These are phyloP conservation scores for Spodoptera litura DNA, from an alignment of 1,140 invertebrate species.

Conservation along the genomic window DNA sequence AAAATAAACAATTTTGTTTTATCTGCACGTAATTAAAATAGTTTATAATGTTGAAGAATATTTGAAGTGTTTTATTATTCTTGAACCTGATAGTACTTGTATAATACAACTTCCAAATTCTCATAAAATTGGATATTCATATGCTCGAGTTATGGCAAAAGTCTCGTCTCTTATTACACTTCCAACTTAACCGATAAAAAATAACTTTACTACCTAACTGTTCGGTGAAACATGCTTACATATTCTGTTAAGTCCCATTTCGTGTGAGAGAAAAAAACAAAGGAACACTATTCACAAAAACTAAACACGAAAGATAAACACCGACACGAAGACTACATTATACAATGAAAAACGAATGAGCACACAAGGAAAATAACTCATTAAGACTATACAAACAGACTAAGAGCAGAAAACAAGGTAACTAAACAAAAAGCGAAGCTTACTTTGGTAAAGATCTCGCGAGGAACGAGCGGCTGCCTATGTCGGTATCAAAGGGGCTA, in stretches of 20 bases:
- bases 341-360: conserved; percentile 27
- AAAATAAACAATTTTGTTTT: background rate
- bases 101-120: background rate
- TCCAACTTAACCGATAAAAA: too few species aligned
- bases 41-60: too few species aligned
- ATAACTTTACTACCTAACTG: too few species aligned
- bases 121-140: too few species aligned
- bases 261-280: background rate
- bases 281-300: background rate
- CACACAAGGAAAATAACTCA: conserved; percentile 26
- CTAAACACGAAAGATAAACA: conserved; percentile 18
- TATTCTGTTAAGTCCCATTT: background rate
- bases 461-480: conserved; percentile 41
- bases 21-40: too few species aligned
- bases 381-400: conserved; percentile 34
- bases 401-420: conserved; percentile 49
- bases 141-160: too few species aligned
- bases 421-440: conserved; percentile 49
- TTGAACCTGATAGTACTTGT: too few species aligned
- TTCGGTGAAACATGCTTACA: background rate
- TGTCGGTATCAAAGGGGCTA: conserved; percentile 60
- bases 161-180: too few species aligned
- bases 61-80: too few species aligned
- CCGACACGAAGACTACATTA: conserved; percentile 11
- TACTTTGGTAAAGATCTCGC: conserved; percentile 48